Evolutionary conservation across 2,797 vertebrate genomes (phyloP), one percentile per base, ranked within the genome.

Genomic region (Spondyliosoma cantharus): DNA sequence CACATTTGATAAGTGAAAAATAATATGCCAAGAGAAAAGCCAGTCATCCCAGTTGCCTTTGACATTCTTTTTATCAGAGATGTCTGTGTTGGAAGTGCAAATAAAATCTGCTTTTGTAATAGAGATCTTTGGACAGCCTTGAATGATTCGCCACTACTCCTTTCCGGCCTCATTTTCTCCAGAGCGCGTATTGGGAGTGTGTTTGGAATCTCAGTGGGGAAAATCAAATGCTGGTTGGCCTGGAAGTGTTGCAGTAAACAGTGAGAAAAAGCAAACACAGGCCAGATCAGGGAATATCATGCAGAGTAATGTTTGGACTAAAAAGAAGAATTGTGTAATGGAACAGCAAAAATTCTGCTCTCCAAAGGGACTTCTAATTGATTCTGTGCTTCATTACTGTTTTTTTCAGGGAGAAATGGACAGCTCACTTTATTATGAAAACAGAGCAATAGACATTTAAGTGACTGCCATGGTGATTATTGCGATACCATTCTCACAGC

Each of bases 1-100:
- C 90, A 87, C 86, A 90, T 94, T 93, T 92, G 92, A 95, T 94
- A 94, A 95, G 93, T 91, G 92, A 93, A 93, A 95, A 94, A 94
- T 93, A 91, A 93, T 92, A 93, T 89, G 92, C 91, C 92, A 91
- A 83, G 92, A 94, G 91, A 93, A 92, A 94, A 95, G 94, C 16
- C 90, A 94, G 92, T 87, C 84, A 86, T 90, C 91, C 90, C 90
- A 83, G 73, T 92, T 92, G 89, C 90, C 86, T 93, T 82, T 93
- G 90, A 93, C 90, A 86, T 82, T 74, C 87, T 92, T 94, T 92
- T 93, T 93, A 93, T 93, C 87, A 92, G 85, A 85, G 88, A 92
- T 91, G 85, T 90, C 87, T 91, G 83, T 86, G 87, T 91, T 89
- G 91, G 87, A 94, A 92, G 86, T 87, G 83, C 88, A 92, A 93